phyloP scores from a whole-genome alignment of 2,888 invertebrate genomes.

The Microctonus hyperodae region DNA sequence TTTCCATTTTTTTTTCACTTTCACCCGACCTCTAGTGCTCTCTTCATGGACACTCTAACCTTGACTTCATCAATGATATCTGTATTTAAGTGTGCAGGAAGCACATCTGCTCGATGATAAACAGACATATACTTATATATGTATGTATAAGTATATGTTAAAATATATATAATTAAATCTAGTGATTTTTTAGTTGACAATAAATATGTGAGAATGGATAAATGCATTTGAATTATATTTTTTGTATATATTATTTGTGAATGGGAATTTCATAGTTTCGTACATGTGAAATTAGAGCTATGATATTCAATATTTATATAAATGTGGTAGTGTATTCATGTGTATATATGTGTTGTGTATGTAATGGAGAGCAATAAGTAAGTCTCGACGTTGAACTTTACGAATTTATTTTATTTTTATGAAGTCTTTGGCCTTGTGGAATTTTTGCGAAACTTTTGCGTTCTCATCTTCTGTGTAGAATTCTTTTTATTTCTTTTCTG shows the following conservation, averaged over 20 bases:
- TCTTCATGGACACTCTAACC: slow-evolving; percentile 15
- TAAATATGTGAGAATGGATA: no score
- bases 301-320: not conserved
- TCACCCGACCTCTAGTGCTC: not conserved
- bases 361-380: not conserved
- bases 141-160: no score
- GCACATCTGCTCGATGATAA: not conserved
- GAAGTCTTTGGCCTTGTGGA: not conserved
- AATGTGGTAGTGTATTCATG: no score
- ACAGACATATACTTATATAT: no score
- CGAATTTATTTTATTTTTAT: not conserved
- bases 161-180: no score
- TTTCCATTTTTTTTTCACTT: not conserved
- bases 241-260: no score
- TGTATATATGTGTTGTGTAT: no score
- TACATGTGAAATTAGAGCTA: not conserved
- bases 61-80: slow-evolving; percentile 12
- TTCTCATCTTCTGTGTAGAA: not conserved
- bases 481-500: not conserved
- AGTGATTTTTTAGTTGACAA: no score
- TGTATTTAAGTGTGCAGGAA: not conserved
- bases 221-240: no score
- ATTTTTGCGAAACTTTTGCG: not conserved
- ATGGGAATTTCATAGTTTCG: not conserved
- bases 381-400: not conserved